phyloP scores from a whole-genome alignment of 2,888 invertebrate genomes.

The Synanthedon andrenaeformis region DNA sequence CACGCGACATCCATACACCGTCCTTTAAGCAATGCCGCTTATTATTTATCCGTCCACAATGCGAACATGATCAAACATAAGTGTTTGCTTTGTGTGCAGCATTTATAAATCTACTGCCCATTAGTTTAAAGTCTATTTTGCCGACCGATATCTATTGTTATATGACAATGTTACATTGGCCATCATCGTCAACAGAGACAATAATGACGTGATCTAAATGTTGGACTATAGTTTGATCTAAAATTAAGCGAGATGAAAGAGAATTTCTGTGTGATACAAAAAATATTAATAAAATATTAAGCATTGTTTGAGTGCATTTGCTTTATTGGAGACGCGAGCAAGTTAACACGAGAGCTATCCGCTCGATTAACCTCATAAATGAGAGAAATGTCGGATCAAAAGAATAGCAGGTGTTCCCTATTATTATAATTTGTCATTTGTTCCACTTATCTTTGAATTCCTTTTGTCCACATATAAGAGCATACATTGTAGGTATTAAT shows the following conservation, averaged over 20 bases:
- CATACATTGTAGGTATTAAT: background rate
- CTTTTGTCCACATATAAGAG: conserved; percentile 28
- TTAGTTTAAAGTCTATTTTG: background rate
- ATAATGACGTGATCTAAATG: conserved; percentile 65
- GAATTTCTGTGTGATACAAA: conserved; percentile 61
- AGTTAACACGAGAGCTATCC: conserved; percentile 59
- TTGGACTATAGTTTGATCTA: conserved; percentile 66
- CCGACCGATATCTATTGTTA: conserved; percentile 11
- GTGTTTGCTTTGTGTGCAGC: conserved; percentile 4
- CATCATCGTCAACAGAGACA: conserved; percentile 40
- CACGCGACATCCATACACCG: conserved; percentile 49
- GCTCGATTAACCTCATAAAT: conserved; percentile 68
- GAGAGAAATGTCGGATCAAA: conserved; percentile 69
- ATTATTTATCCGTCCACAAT: conserved; percentile 61
- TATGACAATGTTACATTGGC: conserved; percentile 17
- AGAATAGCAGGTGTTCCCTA: conserved; percentile 67
- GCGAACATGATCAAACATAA: conserved; percentile 30
- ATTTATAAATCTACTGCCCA: background rate
- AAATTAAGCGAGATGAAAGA: conserved; percentile 68
- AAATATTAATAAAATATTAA: conserved; percentile 55
- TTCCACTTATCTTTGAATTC: conserved; percentile 44
- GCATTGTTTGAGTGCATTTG: conserved; percentile 54
- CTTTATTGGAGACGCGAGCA: conserved; percentile 59
- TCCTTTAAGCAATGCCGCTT: conserved; percentile 56
- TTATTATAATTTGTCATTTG: conserved; percentile 67